Evolutionary conservation across 2,888 invertebrate species (phyloP), one percentile per base, ranked within the genome.

Genomic region (Herminia tarsipennalis): DNA sequence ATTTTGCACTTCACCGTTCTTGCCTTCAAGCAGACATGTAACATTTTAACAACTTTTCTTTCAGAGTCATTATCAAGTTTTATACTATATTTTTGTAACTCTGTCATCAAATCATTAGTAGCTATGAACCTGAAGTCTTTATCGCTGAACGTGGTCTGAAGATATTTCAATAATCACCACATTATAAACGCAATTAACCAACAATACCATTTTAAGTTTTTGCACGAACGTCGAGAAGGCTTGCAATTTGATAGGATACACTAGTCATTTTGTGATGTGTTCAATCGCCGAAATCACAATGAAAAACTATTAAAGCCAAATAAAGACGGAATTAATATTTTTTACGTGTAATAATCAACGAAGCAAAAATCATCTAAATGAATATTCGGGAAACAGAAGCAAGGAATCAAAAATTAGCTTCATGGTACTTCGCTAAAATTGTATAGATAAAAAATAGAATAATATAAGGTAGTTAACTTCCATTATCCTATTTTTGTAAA

Each of bases 41-140:
- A 93, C 98, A 99, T 99, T 85, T 97, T 96, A 0, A 99, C 99
- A 40, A 99, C 98, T 93, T 99, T 99, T 67, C 98, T 94, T 84
- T 99, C 99, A 25, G 98, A 98, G 87, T 99, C 99, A 92, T 99
- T 99, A 83, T 99, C 99, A 58, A 99, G 91, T 86, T 99, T 99
- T 69, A 99, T 99, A 75, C 98, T 98, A 85, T 99, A 99, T 85
- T 98, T 99, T 91, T 99, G 98, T 56, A 99, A 92, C 87, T 99
- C 99, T 44, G 96, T 96, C 98, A 99, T 99, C 80, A 99, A 92
- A 93, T 99, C 99, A 91, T 99, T 99, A 56, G 99, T 99, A 51
- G 99, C 99, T 99, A 99, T 99, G 91, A 99, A 99, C 56, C 99
- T 95, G 86, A 99, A 99, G 90, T 99, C 99, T 92, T 99, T 99